Evolutionary conservation across 2,888 invertebrate species (phyloP).

Genomic region (Mesoligia furuncula): DNA sequence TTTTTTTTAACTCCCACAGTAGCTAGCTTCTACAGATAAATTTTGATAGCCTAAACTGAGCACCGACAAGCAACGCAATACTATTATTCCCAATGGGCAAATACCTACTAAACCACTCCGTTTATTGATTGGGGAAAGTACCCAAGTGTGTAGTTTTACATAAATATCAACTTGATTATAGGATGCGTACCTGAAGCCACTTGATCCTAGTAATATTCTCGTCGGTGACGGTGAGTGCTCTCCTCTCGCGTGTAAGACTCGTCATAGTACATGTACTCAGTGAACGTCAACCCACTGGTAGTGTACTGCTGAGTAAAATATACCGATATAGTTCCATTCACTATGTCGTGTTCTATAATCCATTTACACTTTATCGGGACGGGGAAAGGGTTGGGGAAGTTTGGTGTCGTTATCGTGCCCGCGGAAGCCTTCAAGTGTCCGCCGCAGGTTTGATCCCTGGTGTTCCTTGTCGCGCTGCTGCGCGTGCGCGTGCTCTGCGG

Average conservation of each 20-base stretch:
- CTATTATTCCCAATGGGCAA: background rate
- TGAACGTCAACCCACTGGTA: slow-evolving; percentile 94
- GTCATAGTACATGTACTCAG: slow-evolving; percentile 94
- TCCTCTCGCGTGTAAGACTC: slow-evolving; percentile 92
- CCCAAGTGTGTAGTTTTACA: no score
- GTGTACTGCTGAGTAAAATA: slow-evolving; percentile 97
- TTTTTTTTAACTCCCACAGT: no score
- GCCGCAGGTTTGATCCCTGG: slow-evolving; percentile 90
- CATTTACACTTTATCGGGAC: slow-evolving; percentile 97
- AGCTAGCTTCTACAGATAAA: background rate
- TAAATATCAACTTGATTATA: background rate
- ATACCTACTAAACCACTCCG: no score
- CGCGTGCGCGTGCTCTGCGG: slow-evolving; percentile 45
- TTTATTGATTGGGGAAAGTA: no score
- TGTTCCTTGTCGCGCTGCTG: slow-evolving; percentile 77
- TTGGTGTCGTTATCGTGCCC: slow-evolving; percentile 95
- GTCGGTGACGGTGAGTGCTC: slow-evolving; percentile 93
- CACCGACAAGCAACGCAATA: no score
- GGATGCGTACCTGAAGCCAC: slow-evolving; percentile 85
- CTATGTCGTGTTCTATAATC: slow-evolving; percentile 95
- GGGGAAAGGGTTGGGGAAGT: slow-evolving; percentile 95
- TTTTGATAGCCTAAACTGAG: background rate
- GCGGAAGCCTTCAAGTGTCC: slow-evolving; percentile 91
- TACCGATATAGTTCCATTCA: slow-evolving; percentile 94
- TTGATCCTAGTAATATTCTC: slow-evolving; percentile 93